Conservation (phyloP, 2,797 vertebrate species). For the Labeo calbasu region DNA sequence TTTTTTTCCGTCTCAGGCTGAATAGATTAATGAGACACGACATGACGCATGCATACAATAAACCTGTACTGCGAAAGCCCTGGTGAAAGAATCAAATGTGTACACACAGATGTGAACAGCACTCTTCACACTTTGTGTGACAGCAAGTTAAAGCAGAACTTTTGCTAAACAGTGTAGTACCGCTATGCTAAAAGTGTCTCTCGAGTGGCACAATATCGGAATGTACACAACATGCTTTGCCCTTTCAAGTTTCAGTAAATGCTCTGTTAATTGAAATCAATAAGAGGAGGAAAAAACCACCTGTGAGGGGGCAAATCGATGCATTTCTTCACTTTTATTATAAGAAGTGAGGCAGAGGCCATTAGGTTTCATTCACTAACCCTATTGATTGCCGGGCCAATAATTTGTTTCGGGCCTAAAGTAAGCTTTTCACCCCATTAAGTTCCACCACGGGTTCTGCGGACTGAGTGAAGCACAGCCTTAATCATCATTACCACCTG, state of each 20-base stretch:
- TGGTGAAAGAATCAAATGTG: not conserved
- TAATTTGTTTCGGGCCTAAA: constrained; percentile 77
- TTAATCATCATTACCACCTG: constrained; percentile 79
- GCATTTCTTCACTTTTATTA: constrained; percentile 63
- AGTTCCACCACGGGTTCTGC: constrained; percentile 62
- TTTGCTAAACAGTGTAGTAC: not conserved
- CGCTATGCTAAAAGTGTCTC: not conserved
- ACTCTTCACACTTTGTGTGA: constrained; percentile 10
- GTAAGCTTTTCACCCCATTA: constrained; percentile 78
- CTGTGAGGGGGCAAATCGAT: constrained; percentile 62
- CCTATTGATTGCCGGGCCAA: constrained; percentile 71
- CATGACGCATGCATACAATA: constrained; percentile 9
- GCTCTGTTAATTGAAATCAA: constrained; percentile 66
- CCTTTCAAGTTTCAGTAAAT: constrained; percentile 65
- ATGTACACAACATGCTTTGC: constrained; percentile 44
- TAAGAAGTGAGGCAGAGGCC: constrained; percentile 66
- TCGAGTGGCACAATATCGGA: constrained; percentile 34
- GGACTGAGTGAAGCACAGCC: constrained; percentile 62
- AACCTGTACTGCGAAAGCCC: constrained; percentile 6
- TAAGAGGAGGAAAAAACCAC: constrained; percentile 65
- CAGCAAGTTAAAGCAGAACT: not conserved
- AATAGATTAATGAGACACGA: constrained; percentile 29
- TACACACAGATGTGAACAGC: not conserved
- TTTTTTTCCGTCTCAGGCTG: not conserved
- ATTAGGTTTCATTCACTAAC: constrained; percentile 72